Base-by-base conservation (phyloP, 2,888 invertebrate species). In the Lycocerus yunnanus region DNA sequence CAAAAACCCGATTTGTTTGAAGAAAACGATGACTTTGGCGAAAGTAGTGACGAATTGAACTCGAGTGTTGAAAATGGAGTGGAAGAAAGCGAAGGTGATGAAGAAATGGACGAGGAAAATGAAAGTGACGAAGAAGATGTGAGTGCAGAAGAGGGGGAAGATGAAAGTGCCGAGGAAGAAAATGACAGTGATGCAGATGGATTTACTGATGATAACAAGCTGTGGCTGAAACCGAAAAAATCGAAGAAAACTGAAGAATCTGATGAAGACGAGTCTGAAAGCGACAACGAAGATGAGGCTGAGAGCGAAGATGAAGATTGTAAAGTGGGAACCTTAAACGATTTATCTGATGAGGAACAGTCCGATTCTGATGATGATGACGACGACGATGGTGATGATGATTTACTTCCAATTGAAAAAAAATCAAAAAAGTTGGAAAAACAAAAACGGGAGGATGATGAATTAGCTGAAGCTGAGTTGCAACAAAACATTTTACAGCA, bases 351-450 rank as follows among this genome's bases (percentile, higher is more conserved):
- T 67, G 83, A 79, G 15, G 86, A 85, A 43, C 18, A 82, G 60
- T 85, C 83, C 16, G n/a, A 83, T 24, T 80, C 83, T 20, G 84
- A 84, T 9, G 85, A 84, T 72, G 89, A 88, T 20, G 91, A 92
- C 76, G 91, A 24, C 21, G 84, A 84, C 8, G 85, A 84, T 72
- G 89, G 88, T 21, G 91, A 92, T 75, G 91, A 92, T 75, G 93
- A 95, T 83, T 88, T 94, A 86, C 86, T 97, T 68, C 97, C 97
- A 0, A 94, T 97, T 84, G 97, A 97, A 88, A 95, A 93, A 84
- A 92, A 93, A 73, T 94, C 94, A 75, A 92, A 92, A 78, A 93
- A 93, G 84, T 88, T 97, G 3, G 93, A 92, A 83, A 93, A 92
- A 84, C 93, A 93, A 83, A 90, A 93, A 84, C 91, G 91, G 77